phyloP scores from a whole-genome alignment of 2,888 invertebrate genomes.

The Leuctra nigra region DNA sequence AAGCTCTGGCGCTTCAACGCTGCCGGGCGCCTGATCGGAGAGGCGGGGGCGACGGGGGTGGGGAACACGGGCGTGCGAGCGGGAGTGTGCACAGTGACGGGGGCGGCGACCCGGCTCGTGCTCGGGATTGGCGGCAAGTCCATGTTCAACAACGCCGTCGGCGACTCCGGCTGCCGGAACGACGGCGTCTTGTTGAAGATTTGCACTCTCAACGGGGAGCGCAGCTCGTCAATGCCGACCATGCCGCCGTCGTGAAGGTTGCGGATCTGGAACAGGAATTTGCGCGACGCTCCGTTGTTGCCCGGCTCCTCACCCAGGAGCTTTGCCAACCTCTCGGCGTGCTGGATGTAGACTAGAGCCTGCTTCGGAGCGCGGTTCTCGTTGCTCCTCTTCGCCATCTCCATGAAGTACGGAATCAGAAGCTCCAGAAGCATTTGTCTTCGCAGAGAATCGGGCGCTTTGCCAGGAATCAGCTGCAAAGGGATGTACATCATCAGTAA shows the following conservation, averaged over 20 bases:
- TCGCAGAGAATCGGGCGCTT: slow-evolving; percentile 35
- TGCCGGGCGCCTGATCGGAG: too few species aligned
- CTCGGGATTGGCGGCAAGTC: slow-evolving; percentile 3
- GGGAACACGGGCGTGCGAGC: too few species aligned
- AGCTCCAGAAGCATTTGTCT: slow-evolving; percentile 55
- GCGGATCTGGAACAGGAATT: slow-evolving; percentile 6
- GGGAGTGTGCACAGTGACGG: not conserved
- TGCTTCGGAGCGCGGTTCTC: slow-evolving; percentile 54
- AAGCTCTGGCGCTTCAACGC: not conserved
- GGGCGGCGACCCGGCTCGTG: not conserved
- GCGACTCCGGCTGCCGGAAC: not conserved
- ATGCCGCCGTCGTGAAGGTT: not conserved
- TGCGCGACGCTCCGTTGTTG: not conserved
- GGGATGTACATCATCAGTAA: too few species aligned
- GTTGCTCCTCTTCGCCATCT: slow-evolving; percentile 59
- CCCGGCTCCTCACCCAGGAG: slow-evolving; percentile 53
- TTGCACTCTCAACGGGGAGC: not conserved
- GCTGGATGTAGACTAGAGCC: slow-evolving; percentile 61
- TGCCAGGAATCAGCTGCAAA: slow-evolving; percentile 17
- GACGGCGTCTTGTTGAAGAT: not conserved
- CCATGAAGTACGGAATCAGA: slow-evolving; percentile 64
- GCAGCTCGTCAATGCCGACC: slow-evolving; percentile 2
- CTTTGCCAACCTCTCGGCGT: slow-evolving; percentile 58
- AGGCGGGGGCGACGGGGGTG: too few species aligned
- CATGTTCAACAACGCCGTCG: not conserved